phyloP scores from a whole-genome alignment of 2,797 vertebrate species.

The Phalanger gymnotis region DNA sequence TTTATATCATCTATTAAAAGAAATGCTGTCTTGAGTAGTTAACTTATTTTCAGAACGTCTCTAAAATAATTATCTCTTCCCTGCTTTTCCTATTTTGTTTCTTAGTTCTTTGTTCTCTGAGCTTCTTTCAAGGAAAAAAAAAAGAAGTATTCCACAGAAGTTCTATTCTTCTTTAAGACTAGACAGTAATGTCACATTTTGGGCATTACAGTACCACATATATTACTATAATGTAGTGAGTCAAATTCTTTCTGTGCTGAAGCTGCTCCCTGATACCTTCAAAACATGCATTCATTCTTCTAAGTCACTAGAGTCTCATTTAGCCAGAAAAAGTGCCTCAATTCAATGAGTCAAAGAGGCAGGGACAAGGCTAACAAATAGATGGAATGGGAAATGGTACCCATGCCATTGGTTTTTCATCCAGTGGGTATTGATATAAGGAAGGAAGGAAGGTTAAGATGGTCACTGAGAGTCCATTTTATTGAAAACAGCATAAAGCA shows the following conservation, averaged over 20 bases:
- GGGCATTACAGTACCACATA: slow-evolving; percentile 18
- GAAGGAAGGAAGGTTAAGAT: not conserved
- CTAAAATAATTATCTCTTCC: slow-evolving; percentile 67
- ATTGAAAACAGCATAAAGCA: not conserved
- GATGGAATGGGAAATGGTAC: slow-evolving; percentile 36
- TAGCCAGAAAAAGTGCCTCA: not conserved
- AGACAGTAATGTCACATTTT: not conserved
- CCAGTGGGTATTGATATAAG: not conserved
- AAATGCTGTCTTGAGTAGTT: slow-evolving; percentile 65
- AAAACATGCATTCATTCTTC: slow-evolving; percentile 53
- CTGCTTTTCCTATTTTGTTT: slow-evolving; percentile 65
- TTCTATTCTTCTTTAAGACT: slow-evolving; percentile 49
- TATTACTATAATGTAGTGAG: not conserved
- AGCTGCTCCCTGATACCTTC: not conserved
- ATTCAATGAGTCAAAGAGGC: slow-evolving; percentile 54
- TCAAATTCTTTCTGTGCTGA: not conserved
- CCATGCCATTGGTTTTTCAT: slow-evolving; percentile 15
- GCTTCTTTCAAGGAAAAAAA: slow-evolving; percentile 33
- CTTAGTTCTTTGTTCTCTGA: slow-evolving; percentile 64
- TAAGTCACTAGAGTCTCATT: slow-evolving; percentile 55
- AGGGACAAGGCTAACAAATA: slow-evolving; percentile 35
- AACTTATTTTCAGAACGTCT: slow-evolving; percentile 66
- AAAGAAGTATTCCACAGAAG: slow-evolving; percentile 32
- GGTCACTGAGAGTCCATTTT: not conserved
- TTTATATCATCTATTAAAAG: slow-evolving; percentile 65